A percentile compares a stretch with the other conserved stretches of the same genome.
phyloP scores from a whole-genome alignment of 2,797 vertebrate genomes.

The Pipistrellus nathusii region DNA sequence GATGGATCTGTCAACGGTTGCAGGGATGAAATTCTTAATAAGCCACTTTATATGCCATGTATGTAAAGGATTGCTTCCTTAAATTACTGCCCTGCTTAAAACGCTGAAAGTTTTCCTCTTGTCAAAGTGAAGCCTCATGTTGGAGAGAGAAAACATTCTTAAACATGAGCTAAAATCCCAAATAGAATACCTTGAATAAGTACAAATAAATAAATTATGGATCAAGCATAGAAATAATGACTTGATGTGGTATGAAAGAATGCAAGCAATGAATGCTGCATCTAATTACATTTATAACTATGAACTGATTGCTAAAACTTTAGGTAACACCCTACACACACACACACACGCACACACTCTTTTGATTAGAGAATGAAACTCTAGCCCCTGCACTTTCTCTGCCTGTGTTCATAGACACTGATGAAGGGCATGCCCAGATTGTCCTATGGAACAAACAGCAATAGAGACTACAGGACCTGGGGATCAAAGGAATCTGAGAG shows the following conservation, averaged over 20 bases:
- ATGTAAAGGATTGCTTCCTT: slow-evolving; percentile 80
- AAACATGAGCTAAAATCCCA: background rate
- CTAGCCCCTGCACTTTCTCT: background rate
- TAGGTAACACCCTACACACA: background rate
- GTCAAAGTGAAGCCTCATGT: background rate
- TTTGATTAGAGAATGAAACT: slow-evolving; percentile 35
- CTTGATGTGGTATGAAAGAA: background rate
- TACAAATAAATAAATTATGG: background rate
- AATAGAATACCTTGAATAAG: background rate
- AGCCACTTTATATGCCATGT: slow-evolving; percentile 94
- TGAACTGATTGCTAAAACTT: background rate
- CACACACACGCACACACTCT: accelerated
- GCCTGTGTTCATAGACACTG: background rate
- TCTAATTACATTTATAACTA: background rate
- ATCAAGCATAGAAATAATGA: background rate
- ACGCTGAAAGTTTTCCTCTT: background rate
- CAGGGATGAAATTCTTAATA: slow-evolving; percentile 78
- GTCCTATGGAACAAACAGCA: background rate
- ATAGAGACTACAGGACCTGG: background rate
- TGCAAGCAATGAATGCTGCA: accelerated
- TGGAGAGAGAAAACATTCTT: background rate
- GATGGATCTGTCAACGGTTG: slow-evolving; percentile 91
- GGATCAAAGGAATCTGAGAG: background rate
- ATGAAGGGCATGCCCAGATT: background rate
- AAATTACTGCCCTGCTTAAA: background rate